Base-by-base conservation (phyloP, 2,113 vertebrate genomes). In the Tetrao urogallus region DNA sequence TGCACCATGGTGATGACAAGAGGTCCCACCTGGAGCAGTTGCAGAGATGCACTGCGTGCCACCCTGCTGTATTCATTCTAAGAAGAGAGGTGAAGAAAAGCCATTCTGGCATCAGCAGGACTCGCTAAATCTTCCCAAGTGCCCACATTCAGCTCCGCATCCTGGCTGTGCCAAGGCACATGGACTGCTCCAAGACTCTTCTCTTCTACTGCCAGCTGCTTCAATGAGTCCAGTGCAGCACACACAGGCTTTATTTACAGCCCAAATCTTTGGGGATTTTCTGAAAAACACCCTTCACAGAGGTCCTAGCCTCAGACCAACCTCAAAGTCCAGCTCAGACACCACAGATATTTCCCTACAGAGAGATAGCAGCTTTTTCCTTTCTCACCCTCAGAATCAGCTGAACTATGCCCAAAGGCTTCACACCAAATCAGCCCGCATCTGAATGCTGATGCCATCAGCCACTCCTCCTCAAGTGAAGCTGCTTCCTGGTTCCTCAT, bases 71-170 rank as follows among this genome's bases (percentile, higher is more conserved):
- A 52, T 47, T 52, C 36, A 27, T 18, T 50, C 42, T 40, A 65
- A 79, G 67, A 70, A 18, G 15, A 16, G 22, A 43, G 27, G 78
- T 3, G 4, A 21, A 60, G 36, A 69, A 65, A 86, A 60, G 3
- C 50, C 7, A 30, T 8, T 38, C 71, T 25, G 16, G 36, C 13
- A 42, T 42, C 28, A 36, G 20, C 36, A 73, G 57, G 57, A 45
- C 25, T 15, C 2, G 8, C 25, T 34, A 4, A 28, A 8, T 24
- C 34, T 71, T 9, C 34, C 21, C 25, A 19, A 10, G 22, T n/a
- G 47, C 34, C 75, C 2, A 3, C 19, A 1, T 45, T 40, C 0
- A 0, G 13, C 45, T 24, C 10, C 17, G 1, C 21, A 14, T 34
- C 25, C 8, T 42, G 47, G 36, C 21, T 0, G 6, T 1, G 1